Evolutionary conservation across 2,888 invertebrate genomes (phyloP).

Genomic region (Spisula subtruncata): DNA sequence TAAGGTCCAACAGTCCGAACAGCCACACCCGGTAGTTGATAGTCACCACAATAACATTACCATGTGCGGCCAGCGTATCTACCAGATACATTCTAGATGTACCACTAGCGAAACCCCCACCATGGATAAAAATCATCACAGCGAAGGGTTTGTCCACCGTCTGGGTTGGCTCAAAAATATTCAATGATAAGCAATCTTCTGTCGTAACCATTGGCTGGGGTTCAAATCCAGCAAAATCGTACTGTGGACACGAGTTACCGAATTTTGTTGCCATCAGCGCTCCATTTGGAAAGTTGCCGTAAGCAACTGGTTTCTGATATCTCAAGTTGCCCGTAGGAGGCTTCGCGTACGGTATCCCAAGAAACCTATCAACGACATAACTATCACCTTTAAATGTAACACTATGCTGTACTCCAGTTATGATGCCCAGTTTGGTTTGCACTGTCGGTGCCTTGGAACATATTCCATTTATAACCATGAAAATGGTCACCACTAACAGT

Average conservation of each 20-base stretch:
- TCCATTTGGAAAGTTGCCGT: neutral
- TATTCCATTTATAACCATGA: no score
- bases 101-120: neutral
- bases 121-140: neutral
- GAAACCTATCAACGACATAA: neutral
- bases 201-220: neutral
- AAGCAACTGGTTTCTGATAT: neutral
- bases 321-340: neutral
- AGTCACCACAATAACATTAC: slow-evolving; percentile 89
- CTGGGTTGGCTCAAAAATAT: neutral
- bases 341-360: neutral
- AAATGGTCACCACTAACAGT: no score
- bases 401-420: neutral
- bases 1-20: slow-evolving; percentile 88
- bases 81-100: slow-evolving; percentile 85
- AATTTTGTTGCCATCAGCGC: neutral
- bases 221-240: neutral
- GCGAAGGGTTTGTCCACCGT: neutral
- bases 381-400: neutral
- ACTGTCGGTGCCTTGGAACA: neutral
- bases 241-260: neutral
- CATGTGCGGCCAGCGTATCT: slow-evolving; percentile 71
- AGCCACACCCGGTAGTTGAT: slow-evolving; percentile 89
- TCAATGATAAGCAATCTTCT: neutral
- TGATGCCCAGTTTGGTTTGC: neutral